Base-by-base conservation (phyloP, 2,888 invertebrate species). In the Aleiodes leptofemur region DNA sequence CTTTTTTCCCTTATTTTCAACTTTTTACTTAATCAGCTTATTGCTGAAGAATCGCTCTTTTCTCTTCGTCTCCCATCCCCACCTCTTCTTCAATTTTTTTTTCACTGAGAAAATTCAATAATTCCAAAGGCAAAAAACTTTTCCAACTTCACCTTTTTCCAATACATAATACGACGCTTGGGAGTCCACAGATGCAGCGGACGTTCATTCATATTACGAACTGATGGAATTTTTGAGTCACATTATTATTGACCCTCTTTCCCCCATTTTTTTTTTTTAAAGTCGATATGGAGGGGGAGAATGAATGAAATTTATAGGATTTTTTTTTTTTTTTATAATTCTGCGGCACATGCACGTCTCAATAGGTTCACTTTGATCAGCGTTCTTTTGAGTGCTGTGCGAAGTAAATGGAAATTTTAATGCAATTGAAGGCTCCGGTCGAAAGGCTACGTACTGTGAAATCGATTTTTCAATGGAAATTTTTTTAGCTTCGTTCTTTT, bases 81-180 rank as follows among this genome's bases (percentile, higher is more conserved):
- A n/a, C n/a, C 11, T 6, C 14, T 34, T 23, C 43, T 55, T 55
- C 3, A 16, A 55, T 16, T 14, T 16, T 48, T 23, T 13, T 14
- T 13, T 14, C 9, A 48, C 43, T 43, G 14, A 9, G 48, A 48
- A 64, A 64, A 64, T 64, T 64, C 64, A 64, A 64, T 64, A 43
- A 48, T 48, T 64, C 48, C 43, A 43, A 16, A 23, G 43, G 23
- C 14, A 48, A 11, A 23, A 64, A 64, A 64, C 43, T 64, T 64
- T 48, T 16, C 43, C 48, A 64, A 64, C 48, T 64, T 64, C 23
- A 64, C 43, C 16, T 64, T 48, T 56, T 48, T 23, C 14, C 64
- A 48, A 64, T 64, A 64, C 48, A 64, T 64, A 64, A 64, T 64
- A 64, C 48, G 64, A 64, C 55, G 55, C 64, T 48, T 31, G 61